phyloP scores from a whole-genome alignment of 2,888 invertebrate species.

The Boloria euphrosyne region DNA sequence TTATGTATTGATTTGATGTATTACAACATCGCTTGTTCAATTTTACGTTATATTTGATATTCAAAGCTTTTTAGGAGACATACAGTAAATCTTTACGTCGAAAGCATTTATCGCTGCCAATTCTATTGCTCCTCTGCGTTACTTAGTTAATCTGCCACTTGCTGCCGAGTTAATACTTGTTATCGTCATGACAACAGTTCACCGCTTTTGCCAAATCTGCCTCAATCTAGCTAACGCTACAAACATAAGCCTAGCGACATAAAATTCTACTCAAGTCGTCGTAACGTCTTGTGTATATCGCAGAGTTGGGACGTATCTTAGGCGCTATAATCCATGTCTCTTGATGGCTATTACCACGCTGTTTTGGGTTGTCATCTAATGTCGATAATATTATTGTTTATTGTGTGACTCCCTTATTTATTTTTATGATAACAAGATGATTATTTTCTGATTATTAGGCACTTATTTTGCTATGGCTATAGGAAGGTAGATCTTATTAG shows the following conservation, averaged over 20 bases:
- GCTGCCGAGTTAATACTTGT: conserved; percentile 18
- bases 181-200: conserved; percentile 16
- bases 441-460: conserved; percentile 7
- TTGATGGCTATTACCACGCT: conserved; percentile 26
- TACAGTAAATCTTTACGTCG: background rate
- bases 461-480: background rate
- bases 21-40: background rate
- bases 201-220: conserved; percentile 24
- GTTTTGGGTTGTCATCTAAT: conserved; percentile 28
- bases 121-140: conserved; percentile 14
- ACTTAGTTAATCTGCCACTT: conserved; percentile 18
- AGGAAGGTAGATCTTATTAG: background rate
- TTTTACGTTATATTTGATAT: too few species aligned
- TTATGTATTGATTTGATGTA: background rate
- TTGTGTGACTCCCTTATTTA: conserved; percentile 10
- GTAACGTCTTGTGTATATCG: conserved; percentile 32
- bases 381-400: conserved; percentile 28
- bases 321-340: conserved; percentile 30
- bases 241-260: conserved; percentile 35
- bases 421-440: conserved; percentile 14
- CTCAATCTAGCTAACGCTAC: conserved; percentile 22
- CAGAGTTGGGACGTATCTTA: conserved; percentile 33
- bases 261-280: conserved; percentile 33
- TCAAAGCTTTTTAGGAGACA: too few species aligned
- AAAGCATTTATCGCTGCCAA: conserved; percentile 8